Percentiles rank a stretch among this genome's conserved stretches.
These are phyloP conservation scores for Hydrotaea diabolus DNA, from an alignment of 2,888 invertebrate species.

Conservation along the genomic window DNA sequence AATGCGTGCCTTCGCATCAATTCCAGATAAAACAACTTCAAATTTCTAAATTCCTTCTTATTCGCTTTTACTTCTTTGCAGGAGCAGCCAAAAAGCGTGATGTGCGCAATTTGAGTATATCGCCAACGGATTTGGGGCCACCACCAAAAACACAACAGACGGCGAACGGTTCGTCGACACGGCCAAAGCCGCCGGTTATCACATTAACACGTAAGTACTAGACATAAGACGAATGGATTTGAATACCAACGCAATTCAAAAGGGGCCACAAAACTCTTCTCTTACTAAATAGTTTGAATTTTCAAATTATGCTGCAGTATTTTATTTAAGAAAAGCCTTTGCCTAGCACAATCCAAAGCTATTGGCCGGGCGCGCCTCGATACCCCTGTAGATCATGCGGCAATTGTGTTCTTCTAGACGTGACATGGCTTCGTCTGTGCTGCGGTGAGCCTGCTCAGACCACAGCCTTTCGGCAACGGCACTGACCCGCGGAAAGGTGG, in stretches of 20 bases:
- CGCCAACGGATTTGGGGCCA: constrained; percentile 81
- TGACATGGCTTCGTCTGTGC: constrained; percentile 81
- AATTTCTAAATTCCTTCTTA: constrained; percentile 15
- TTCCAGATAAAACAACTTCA: constrained; percentile 11
- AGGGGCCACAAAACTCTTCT: too few relatives aligned
- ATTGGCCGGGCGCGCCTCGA: constrained; percentile 84
- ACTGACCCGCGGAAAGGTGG: constrained; percentile 92
- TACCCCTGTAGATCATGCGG: constrained; percentile 85
- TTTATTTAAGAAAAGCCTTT: neutral
- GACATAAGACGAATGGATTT: neutral
- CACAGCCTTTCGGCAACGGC: constrained; percentile 94
- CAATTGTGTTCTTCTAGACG: constrained; percentile 88
- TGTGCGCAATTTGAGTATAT: constrained; percentile 81
- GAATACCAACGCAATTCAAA: neutral
- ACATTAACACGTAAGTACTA: constrained; percentile 78
- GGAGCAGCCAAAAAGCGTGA: constrained; percentile 81
- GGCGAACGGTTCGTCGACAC: constrained; percentile 77
- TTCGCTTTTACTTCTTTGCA: constrained; percentile 67
- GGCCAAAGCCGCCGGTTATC: constrained; percentile 76
- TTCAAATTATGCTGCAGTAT: neutral
- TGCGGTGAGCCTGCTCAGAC: constrained; percentile 80
- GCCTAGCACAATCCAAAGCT: constrained; percentile 84
- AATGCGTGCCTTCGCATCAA: constrained; percentile 41
- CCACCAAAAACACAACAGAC: constrained; percentile 81
- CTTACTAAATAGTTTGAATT: neutral